Base-by-base conservation (phyloP, 2,888 invertebrate genomes). In the Hedya salicella region DNA sequence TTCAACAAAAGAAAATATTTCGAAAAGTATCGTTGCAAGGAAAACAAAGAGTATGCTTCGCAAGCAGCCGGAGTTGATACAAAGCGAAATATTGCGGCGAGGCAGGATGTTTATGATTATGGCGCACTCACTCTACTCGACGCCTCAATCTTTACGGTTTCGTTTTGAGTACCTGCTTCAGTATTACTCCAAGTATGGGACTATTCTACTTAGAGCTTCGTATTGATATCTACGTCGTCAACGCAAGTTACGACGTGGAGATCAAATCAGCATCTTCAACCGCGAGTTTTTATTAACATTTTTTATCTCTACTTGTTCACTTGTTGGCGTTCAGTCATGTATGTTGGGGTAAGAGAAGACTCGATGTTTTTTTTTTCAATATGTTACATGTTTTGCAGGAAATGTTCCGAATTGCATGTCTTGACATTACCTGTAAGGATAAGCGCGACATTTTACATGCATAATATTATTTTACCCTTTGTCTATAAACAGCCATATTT, bases 91-190 rank as follows among this genome's bases (percentile, higher is more conserved):
- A 89, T 88, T 87, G 87, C 85, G 81, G 80, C 77, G 82, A 80
- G 80, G 78, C 85, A 85, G 88, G 88, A 89, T 89, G 83, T 87
- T 89, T 89, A 89, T 89, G 87, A 89, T 89, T 87, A 88, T 87
- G 78, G 87, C 82, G 79, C 81, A 86, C 83, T 85, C 83, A 82
- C 85, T 86, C 80, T 81, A 78, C 85, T 79, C 81, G 78, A 80
- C 80, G 78, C 87, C 86, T 85, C 85, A 83, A 87, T 88, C 85
- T 86, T 86, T 82, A 84, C 75, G 77, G 77, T 75, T 82, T 76
- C 81, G 74, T 80, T 79, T 81, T 80, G 73, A 81, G 77, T 83
- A 82, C 78, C 75, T 78, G 77, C 81, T 75, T 78, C 75, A 76
- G 79, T 81, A 81, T 77, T 76, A 70, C 71, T 74, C 71, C 72